phyloP scores from a whole-genome alignment of 2,888 invertebrate species.

The Apoda limacodes region DNA sequence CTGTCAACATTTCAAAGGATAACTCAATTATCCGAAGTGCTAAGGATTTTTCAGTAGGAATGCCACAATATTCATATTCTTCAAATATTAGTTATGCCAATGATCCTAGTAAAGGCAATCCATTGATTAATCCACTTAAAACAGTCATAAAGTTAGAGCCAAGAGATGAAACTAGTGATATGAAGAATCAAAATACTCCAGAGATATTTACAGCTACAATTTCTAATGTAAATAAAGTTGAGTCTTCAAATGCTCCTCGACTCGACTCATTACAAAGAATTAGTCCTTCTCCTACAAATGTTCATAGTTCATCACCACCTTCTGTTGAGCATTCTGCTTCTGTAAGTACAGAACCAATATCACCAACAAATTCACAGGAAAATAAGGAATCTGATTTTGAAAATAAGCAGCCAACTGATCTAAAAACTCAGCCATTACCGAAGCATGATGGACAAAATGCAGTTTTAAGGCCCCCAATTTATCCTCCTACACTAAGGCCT shows the following conservation, averaged over 20 bases:
- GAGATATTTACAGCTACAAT: slow-evolving; percentile 65
- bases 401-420: slow-evolving; percentile 58
- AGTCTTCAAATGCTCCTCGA: slow-evolving; percentile 51
- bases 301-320: slow-evolving; percentile 48
- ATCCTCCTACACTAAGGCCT: slow-evolving; percentile 46
- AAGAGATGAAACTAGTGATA: slow-evolving; percentile 55
- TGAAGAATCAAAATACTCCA: slow-evolving; percentile 58
- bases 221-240: slow-evolving; percentile 51
- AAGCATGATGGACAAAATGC: slow-evolving; percentile 41
- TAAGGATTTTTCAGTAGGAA: slow-evolving; percentile 49
- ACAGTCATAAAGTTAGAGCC: slow-evolving; percentile 65
- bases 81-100: slow-evolving; percentile 46
- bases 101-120: slow-evolving; percentile 56
- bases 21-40: slow-evolving; percentile 53
- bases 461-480: slow-evolving; percentile 41
- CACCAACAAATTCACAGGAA: slow-evolving; percentile 56
- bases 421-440: slow-evolving; percentile 49
- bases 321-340: slow-evolving; percentile 53
- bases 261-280: slow-evolving; percentile 54
- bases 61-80: slow-evolving; percentile 53
- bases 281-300: slow-evolving; percentile 56
- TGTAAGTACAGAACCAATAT: slow-evolving; percentile 53
- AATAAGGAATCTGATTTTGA: slow-evolving; percentile 52
- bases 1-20: slow-evolving; percentile 55
- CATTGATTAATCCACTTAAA: slow-evolving; percentile 56